Conservation (phyloP, 2,888 invertebrate genomes). For the Diadromus collaris region DNA sequence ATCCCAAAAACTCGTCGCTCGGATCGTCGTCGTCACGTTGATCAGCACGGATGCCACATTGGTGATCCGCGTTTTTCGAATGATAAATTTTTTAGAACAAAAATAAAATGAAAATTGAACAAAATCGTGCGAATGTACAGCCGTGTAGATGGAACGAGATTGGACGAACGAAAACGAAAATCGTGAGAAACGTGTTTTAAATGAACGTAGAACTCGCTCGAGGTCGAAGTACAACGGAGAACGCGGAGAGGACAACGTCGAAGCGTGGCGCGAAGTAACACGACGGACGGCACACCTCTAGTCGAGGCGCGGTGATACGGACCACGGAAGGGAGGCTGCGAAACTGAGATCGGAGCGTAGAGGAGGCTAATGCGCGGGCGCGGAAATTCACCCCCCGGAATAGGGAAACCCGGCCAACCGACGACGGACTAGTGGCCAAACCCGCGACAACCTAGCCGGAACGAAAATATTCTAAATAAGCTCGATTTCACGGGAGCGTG, state of each 20-base stretch:
- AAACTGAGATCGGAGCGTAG: constrained; percentile 77
- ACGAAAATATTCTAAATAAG: constrained; percentile 41
- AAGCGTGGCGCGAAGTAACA: constrained; percentile 61
- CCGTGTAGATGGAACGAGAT: neutral
- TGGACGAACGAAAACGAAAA: neutral
- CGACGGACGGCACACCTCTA: constrained; percentile 73
- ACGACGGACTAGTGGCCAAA: constrained; percentile 41
- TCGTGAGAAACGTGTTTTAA: neutral
- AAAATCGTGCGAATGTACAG: neutral
- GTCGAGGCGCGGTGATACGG: constrained; percentile 72
- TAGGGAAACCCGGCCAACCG: constrained; percentile 70
- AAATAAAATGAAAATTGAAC: neutral
- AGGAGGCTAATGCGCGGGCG: constrained; percentile 72
- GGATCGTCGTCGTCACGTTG: constrained; percentile 1
- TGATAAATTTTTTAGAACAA: neutral
- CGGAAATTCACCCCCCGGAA: constrained; percentile 74
- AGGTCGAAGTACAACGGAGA: constrained; percentile 10
- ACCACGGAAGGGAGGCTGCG: constrained; percentile 79
- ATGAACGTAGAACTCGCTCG: neutral
- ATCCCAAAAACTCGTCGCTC: constrained; percentile 40
- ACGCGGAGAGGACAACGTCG: constrained; percentile 44
- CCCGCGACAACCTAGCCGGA: constrained; percentile 33
- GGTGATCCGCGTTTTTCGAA: neutral
- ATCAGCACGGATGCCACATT: constrained; percentile 18
- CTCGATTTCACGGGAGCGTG: constrained; percentile 22